These are phyloP conservation scores for Zophobas atratus DNA, from an alignment of 1,140 invertebrate species.

Conservation along the genomic window DNA sequence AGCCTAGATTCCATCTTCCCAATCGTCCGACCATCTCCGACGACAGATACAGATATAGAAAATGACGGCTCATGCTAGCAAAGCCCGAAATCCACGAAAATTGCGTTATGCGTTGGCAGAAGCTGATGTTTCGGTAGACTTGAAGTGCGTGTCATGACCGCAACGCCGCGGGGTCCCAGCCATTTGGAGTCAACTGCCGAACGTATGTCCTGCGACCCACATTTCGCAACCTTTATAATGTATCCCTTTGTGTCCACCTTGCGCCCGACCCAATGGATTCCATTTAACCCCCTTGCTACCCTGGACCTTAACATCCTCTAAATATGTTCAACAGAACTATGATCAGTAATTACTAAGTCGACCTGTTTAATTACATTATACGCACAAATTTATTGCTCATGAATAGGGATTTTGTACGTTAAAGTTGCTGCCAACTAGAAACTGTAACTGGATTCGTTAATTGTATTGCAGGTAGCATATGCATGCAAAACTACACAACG, in stretches of 20 bases:
- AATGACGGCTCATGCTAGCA: too few species aligned
- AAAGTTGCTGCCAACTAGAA: slow-evolving; percentile 40
- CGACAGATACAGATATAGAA: too few species aligned
- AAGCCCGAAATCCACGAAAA: background rate
- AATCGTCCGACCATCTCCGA: too few species aligned
- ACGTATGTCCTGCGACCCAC: slow-evolving; percentile 51
- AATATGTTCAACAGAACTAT: slow-evolving; percentile 44
- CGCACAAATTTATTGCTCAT: slow-evolving; percentile 50
- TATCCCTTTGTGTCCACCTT: slow-evolving; percentile 53
- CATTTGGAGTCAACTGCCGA: slow-evolving; percentile 52
- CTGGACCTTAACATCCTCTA: slow-evolving; percentile 34
- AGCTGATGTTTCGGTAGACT: slow-evolving; percentile 18
- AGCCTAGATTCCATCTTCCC: too few species aligned
- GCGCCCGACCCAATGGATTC: slow-evolving; percentile 45
- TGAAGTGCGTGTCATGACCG: slow-evolving; percentile 52
- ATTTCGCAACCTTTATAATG: slow-evolving; percentile 51
- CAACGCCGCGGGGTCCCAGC: slow-evolving; percentile 47
- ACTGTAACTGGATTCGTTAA: slow-evolving; percentile 49
- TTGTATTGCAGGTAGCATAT: background rate
- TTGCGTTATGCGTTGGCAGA: background rate
- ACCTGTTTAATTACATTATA: slow-evolving; percentile 51
- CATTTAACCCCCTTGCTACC: slow-evolving; percentile 42
- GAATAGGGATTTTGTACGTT: slow-evolving; percentile 50
- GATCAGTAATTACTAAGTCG: slow-evolving; percentile 51
- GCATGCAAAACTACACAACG: too few species aligned